Evolutionary conservation across 2,888 invertebrate species (phyloP).

Genomic region (Pristionchus fissidentatus): DNA sequence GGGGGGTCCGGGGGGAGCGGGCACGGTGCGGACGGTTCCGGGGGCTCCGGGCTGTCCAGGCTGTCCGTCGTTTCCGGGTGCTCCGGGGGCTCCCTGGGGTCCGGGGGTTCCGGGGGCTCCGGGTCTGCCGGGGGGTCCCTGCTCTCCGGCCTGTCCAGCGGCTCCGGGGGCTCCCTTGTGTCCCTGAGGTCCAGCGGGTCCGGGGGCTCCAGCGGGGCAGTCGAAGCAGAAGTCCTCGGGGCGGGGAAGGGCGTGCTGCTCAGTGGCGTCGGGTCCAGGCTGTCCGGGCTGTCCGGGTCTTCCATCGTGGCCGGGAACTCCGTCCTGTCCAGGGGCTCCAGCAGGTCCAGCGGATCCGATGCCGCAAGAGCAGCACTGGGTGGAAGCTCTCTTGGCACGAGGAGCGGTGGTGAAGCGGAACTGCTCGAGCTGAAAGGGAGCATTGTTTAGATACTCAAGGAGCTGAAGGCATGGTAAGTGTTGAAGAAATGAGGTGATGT

Average conservation of each 20-base stretch:
- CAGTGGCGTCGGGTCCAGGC: conserved; percentile 46
- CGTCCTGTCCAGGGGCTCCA: conserved; percentile 42
- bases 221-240: conserved; percentile 49
- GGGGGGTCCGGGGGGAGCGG: conserved; percentile 47
- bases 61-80: conserved; percentile 43
- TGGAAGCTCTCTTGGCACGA: conserved; percentile 47
- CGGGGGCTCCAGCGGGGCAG: conserved; percentile 48
- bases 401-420: not conserved
- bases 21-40: conserved; percentile 47
- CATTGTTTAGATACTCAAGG: not conserved
- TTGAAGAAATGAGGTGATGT: not conserved
- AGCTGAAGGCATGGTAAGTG: not conserved
- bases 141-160: conserved; percentile 36
- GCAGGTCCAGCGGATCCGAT: conserved; percentile 47
- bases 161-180: conserved; percentile 43
- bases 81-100: conserved; percentile 47
- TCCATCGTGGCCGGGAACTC: conserved; percentile 49
- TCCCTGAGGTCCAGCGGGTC: conserved; percentile 47
- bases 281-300: conserved; percentile 46
- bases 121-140: conserved; percentile 46
- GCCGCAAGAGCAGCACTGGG: conserved; percentile 52
- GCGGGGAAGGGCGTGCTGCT: conserved; percentile 21
- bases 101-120: conserved; percentile 48
- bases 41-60: conserved; percentile 48
- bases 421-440: conserved; percentile 43